Conservation (phyloP, 2,797 vertebrate species). For the Accipiter fasciatus region DNA sequence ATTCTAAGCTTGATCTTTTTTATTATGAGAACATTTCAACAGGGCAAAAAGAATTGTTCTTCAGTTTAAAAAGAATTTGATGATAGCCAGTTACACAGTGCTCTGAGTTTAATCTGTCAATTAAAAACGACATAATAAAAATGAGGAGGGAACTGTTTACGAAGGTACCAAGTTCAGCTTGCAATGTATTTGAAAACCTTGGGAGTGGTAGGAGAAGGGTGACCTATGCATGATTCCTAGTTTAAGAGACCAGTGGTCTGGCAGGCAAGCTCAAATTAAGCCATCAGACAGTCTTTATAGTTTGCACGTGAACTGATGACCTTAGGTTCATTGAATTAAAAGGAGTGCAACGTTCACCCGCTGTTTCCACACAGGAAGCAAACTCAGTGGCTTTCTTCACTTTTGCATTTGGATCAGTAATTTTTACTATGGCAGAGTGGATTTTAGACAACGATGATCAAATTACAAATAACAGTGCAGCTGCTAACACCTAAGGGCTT, state of each 20-base stretch:
- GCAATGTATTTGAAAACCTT: neutral
- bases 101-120: neutral
- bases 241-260: neutral
- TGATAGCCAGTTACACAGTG: neutral
- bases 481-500: neutral
- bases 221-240: neutral
- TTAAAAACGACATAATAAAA: neutral
- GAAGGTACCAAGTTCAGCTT: rapidly evolving
- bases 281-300: neutral
- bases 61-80: neutral
- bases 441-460: neutral
- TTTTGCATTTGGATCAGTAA: neutral
- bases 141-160: neutral
- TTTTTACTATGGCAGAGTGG: neutral
- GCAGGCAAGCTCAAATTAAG: neutral
- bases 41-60: neutral
- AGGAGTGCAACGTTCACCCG: rapidly evolving
- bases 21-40: neutral
- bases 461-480: neutral
- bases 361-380: neutral
- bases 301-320: neutral
- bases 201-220: neutral
- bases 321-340: neutral
- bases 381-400: neutral
- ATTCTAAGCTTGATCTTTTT: neutral